phyloP scores from a whole-genome alignment of 2,113 vertebrate species.

The Onychostruthus taczanowskii region DNA sequence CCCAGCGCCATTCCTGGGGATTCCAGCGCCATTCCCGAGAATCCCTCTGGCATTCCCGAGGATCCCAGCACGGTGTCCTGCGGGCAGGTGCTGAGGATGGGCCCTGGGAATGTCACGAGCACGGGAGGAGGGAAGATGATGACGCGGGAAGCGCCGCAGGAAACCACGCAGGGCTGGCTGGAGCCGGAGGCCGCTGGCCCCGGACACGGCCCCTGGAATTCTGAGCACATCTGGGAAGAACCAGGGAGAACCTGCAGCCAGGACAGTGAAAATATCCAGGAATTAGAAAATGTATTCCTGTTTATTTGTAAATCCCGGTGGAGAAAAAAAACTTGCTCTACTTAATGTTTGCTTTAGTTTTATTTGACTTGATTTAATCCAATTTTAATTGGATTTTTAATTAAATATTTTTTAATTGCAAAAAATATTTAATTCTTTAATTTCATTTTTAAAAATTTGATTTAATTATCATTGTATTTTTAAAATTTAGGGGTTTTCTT shows the following conservation, averaged over 20 bases:
- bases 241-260: background rate
- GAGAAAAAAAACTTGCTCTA: too few relatives aligned
- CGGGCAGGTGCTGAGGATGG: background rate
- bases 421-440: too few relatives aligned
- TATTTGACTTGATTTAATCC: background rate
- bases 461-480: background rate
- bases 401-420: background rate
- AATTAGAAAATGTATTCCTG: accelerated
- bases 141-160: background rate
- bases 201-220: background rate
- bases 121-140: slow-evolving; percentile 34
- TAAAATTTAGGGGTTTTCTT: accelerated
- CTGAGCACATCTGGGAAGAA: background rate
- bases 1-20: background rate
- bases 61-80: background rate
- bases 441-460: too few relatives aligned
- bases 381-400: background rate
- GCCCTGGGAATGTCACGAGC: background rate
- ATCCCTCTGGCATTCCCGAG: too few relatives aligned
- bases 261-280: accelerated
- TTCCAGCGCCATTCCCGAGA: background rate
- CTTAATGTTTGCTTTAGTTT: background rate
- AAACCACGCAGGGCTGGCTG: background rate
- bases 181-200: background rate
- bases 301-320: accelerated